Evolutionary conservation across 2,888 invertebrate genomes (phyloP).

Genomic region (Magallana nippona): DNA sequence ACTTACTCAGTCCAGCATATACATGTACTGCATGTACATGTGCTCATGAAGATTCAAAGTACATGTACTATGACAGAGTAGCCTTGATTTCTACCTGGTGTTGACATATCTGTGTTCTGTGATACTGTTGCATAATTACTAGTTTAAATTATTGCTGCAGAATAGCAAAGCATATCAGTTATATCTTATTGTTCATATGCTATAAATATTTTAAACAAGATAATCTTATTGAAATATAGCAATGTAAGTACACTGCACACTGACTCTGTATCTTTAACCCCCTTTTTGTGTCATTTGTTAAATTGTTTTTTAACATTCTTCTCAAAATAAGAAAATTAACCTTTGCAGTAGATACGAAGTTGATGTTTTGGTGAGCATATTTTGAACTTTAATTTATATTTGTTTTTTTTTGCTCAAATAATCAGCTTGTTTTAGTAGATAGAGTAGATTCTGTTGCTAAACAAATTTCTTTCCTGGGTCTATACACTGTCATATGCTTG

Average conservation of each 20-base stretch:
- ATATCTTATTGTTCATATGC: too few relatives aligned
- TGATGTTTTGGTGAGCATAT: conserved; percentile 25
- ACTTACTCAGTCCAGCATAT: too few relatives aligned
- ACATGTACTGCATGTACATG: neutral
- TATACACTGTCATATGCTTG: too few relatives aligned
- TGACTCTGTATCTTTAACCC: neutral
- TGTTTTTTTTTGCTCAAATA: neutral
- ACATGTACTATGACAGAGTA: neutral
- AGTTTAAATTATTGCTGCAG: neutral
- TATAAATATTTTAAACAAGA: too few relatives aligned
- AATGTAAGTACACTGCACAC: too few relatives aligned
- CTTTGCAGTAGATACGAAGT: conserved; percentile 26
- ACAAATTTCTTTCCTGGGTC: neutral
- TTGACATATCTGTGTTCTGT: neutral
- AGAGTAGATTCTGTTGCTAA: neutral
- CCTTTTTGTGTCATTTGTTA: neutral
- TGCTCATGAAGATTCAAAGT: neutral
- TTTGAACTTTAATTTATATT: neutral
- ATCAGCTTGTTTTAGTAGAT: neutral
- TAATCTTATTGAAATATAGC: too few relatives aligned
- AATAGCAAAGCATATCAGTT: too few relatives aligned
- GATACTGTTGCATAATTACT: neutral
- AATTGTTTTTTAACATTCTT: too few relatives aligned
- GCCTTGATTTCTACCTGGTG: neutral
- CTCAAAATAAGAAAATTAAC: neutral